These are phyloP conservation scores for Mesorhabditis sp. DNA, from an alignment of 2,888 invertebrate species.

Conservation along the genomic window DNA sequence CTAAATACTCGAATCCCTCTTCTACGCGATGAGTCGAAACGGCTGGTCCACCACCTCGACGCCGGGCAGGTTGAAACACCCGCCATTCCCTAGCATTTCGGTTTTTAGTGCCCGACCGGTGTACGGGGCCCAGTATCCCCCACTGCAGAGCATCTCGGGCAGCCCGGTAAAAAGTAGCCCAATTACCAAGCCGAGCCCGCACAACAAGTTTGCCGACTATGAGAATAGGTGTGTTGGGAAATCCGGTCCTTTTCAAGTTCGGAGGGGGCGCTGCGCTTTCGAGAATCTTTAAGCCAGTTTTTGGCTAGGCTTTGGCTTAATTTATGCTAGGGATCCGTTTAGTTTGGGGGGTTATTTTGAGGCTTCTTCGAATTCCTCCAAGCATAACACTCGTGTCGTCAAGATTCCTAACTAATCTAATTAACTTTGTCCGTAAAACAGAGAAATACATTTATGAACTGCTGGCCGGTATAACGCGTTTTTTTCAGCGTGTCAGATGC, in stretches of 20 bases:
- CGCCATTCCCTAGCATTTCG: too few relatives aligned
- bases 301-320: too few relatives aligned
- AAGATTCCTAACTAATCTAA: too few relatives aligned
- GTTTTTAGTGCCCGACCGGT: slow-evolving; percentile 49
- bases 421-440: too few relatives aligned
- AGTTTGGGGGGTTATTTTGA: too few relatives aligned
- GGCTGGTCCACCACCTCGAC: slow-evolving; percentile 34
- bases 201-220: slow-evolving; percentile 50
- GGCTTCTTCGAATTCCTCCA: too few relatives aligned
- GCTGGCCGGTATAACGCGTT: background rate
- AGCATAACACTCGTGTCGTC: too few relatives aligned
- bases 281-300: too few relatives aligned
- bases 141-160: slow-evolving; percentile 30
- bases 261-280: too few relatives aligned
- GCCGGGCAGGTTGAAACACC: slow-evolving; percentile 29
- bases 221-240: slow-evolving; percentile 45
- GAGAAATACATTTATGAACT: background rate
- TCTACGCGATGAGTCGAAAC: slow-evolving; percentile 24
- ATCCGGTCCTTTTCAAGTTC: background rate
- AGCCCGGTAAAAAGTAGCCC: slow-evolving; percentile 26
- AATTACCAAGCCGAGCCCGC: slow-evolving; percentile 20
- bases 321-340: too few relatives aligned
- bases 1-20: slow-evolving; percentile 1
- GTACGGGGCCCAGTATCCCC: slow-evolving; percentile 57
- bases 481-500: slow-evolving; percentile 55